A percentile compares a stretch with the other conserved stretches of the same genome.
Conservation (phyloP, 2,113 vertebrate species). For the Steatornis caripensis region DNA sequence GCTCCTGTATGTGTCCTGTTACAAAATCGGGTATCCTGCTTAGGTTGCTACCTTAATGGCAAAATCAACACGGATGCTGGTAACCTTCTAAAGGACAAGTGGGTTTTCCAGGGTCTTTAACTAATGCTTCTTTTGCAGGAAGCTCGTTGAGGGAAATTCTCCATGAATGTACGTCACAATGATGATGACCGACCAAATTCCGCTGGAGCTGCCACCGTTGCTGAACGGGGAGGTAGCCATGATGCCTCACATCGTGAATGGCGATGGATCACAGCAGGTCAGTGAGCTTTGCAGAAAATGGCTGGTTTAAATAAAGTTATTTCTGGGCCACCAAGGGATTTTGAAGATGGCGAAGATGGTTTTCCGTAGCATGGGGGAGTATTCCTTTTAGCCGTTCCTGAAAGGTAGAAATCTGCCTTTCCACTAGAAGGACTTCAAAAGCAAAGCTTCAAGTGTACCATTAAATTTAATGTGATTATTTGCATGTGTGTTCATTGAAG, state of each 20-base stretch:
- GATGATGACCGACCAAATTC: constrained; percentile 99
- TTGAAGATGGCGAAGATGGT: not conserved
- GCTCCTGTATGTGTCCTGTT: accelerated
- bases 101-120: not conserved
- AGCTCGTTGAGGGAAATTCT: constrained; percentile 87
- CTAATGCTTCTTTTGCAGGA: constrained; percentile 74
- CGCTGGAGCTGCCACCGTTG: constrained; percentile 94
- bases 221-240: constrained; percentile 94
- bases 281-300: not conserved
- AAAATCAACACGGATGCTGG: accelerated
- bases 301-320: accelerated
- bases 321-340: too few relatives aligned
- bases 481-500: not conserved
- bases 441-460: accelerated
- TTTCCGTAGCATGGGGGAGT: not conserved
- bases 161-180: constrained; percentile 99
- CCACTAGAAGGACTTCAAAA: not conserved
- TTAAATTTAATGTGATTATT: not conserved
- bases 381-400: too few relatives aligned
- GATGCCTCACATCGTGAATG: constrained; percentile 94
- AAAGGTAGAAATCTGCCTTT: not conserved
- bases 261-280: constrained; percentile 95
- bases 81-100: not conserved
- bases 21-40: not conserved
- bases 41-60: not conserved